Base-by-base conservation (phyloP, 2,888 invertebrate genomes). In the Microdon myrmicae region DNA sequence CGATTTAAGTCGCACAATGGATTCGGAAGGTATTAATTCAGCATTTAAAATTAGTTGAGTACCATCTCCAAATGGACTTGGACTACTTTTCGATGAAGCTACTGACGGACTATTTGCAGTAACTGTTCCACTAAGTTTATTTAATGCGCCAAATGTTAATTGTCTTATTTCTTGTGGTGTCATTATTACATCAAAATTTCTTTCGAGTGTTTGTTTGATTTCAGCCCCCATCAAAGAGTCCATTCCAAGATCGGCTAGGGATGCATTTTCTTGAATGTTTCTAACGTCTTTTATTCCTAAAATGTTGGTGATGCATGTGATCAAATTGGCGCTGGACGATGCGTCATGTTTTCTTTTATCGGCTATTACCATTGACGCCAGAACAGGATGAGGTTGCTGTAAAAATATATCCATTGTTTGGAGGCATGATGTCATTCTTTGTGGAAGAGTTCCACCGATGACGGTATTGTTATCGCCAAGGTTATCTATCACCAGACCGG, bases 151-250 rank as follows among this genome's bases (percentile, higher is more conserved):
- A 73, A 96, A 90, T 0, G 92, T 94, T 32, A 96, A 82, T 41
- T 83, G 85, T 66, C 96, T 86, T 72, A 97, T 94, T 81, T 96
- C 96, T 79, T 93, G 92, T 70, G 95, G 92, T 64, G 91, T 90
- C 61, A 98, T 83, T 13, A 92, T 88, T 54, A 97, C 81, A 79
- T 98, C 96, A 81, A 90, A 96, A 74, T 91, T 92, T 49, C 96
- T 85, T 79, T 96, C 96, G 44, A 97, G 82, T 0, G 93, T 92
- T 81, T 96, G 96, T 79, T 97, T 97, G 74, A 99, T 95, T 84
- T 99, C 99, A 1, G 98, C 96, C 32, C 96, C 96, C 98, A 98
- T 98, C 69, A 99, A 82, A 2, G 97, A 97, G 78, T 99, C 98
- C 89, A 99, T 93, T 60, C 98, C 98, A 26, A 99, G 85, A 79